phyloP scores from a whole-genome alignment of 2,113 vertebrate species.

The Cisticola juncidis region DNA sequence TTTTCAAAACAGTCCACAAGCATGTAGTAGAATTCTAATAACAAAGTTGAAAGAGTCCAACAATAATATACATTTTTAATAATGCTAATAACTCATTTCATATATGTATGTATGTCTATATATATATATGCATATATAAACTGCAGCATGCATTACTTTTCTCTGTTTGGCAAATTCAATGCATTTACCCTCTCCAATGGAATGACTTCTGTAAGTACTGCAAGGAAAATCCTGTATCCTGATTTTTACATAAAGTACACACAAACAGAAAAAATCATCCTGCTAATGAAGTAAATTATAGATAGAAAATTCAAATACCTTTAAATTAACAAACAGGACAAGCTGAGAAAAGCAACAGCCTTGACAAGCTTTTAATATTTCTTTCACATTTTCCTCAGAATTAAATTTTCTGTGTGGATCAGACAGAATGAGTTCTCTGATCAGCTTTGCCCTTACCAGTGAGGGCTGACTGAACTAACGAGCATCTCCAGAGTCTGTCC shows the following conservation, averaged over 20 bases:
- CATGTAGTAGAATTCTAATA: neutral
- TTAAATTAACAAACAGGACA: neutral
- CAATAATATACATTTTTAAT: neutral
- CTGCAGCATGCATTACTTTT: neutral
- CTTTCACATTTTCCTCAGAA: neutral
- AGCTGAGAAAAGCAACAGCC: neutral
- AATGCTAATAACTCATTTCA: neutral
- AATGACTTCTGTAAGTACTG: neutral
- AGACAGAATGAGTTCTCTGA: neutral
- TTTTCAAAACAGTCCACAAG: neutral
- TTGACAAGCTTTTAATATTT: neutral
- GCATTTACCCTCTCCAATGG: neutral
- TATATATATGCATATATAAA: neutral
- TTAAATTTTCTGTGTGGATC: neutral
- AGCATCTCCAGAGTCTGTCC: neutral
- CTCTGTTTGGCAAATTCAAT: neutral
- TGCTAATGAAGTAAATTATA: neutral
- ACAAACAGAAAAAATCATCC: neutral
- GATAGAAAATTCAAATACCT: neutral
- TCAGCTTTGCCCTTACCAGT: neutral
- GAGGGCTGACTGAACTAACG: neutral
- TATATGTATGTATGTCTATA: neutral
- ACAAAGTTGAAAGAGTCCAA: neutral
- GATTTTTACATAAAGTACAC: neutral
- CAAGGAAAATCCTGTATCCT: neutral